Conservation (phyloP, 2,113 vertebrate genomes). For the Hippocampus comes region DNA sequence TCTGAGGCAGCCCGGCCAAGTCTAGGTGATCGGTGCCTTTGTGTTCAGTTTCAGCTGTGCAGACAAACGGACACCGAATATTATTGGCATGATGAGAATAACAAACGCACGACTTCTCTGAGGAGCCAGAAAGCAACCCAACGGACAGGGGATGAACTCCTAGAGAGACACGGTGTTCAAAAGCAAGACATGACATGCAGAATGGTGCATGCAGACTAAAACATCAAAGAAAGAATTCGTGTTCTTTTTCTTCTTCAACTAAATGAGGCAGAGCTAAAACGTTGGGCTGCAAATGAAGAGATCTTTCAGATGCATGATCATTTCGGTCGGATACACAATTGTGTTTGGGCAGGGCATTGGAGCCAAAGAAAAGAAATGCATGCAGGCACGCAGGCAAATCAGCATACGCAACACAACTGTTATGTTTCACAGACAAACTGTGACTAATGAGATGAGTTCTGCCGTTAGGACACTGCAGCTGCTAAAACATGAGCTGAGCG, state of each 20-base stretch:
- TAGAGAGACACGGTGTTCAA: slow-evolving; percentile 11
- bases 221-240: slow-evolving; percentile 3
- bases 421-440: slow-evolving; percentile 27
- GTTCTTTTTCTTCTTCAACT: neutral
- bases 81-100: slow-evolving; percentile 17
- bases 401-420: slow-evolving; percentile 25
- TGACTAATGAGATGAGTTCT: slow-evolving; percentile 17
- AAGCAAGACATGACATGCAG: slow-evolving; percentile 12
- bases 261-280: neutral
- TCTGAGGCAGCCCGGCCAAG: slow-evolving; percentile 82
- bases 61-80: slow-evolving; percentile 42
- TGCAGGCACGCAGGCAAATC: slow-evolving; percentile 46
- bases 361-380: slow-evolving; percentile 39
- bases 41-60: slow-evolving; percentile 86
- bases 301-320: slow-evolving; percentile 8
- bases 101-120: slow-evolving; percentile 11
- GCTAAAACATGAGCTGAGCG: slow-evolving; percentile 26
- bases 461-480: slow-evolving; percentile 32
- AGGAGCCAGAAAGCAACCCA: slow-evolving; percentile 18
- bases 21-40: slow-evolving; percentile 85
- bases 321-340: slow-evolving; percentile 9
- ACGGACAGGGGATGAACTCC: slow-evolving; percentile 23
- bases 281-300: neutral
- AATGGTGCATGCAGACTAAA: slow-evolving; percentile 33
- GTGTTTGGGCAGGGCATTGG: neutral